These are phyloP conservation scores for Apodemus sylvaticus DNA, from an alignment of 2,113 vertebrate species.

Conservation along the genomic window DNA sequence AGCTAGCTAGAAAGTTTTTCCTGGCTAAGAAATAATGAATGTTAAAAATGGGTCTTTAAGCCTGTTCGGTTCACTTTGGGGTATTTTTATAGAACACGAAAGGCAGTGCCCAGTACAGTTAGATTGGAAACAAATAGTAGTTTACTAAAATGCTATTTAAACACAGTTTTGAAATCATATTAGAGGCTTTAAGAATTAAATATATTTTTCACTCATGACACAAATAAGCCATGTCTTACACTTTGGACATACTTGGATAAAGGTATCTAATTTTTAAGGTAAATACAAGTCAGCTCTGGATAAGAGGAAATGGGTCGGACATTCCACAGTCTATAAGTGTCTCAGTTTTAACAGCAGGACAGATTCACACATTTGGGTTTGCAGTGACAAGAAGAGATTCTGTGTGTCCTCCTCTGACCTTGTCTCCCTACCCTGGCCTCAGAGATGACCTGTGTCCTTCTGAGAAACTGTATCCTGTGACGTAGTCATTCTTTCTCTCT, in stretches of 20 bases:
- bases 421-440: background rate
- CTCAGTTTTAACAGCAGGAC: constrained; percentile 20
- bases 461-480: background rate
- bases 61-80: constrained; percentile 22
- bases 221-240: constrained; percentile 51
- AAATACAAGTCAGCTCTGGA: background rate
- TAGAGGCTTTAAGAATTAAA: constrained; percentile 56
- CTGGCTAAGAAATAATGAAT: constrained; percentile 69
- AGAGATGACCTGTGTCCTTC: background rate
- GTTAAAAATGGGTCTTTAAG: constrained; percentile 61
- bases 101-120: background rate
- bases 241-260: constrained; percentile 54
- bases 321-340: background rate
- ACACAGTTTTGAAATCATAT: constrained; percentile 50
- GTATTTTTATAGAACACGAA: constrained; percentile 63
- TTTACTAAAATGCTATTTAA: constrained; percentile 45
- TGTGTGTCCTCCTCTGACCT: background rate
- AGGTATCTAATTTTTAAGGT: constrained; percentile 25
- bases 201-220: background rate
- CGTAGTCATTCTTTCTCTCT: constrained; percentile 16
- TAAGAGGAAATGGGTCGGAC: background rate
- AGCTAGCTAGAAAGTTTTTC: constrained; percentile 64
- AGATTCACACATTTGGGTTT: constrained; percentile 1
- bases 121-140: constrained; percentile 38
- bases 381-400: constrained; percentile 16